Percentiles rank a stretch among this genome's conserved stretches.
phyloP scores from a whole-genome alignment of 1,140 invertebrate species.

The Rhyacophila brunnea region DNA sequence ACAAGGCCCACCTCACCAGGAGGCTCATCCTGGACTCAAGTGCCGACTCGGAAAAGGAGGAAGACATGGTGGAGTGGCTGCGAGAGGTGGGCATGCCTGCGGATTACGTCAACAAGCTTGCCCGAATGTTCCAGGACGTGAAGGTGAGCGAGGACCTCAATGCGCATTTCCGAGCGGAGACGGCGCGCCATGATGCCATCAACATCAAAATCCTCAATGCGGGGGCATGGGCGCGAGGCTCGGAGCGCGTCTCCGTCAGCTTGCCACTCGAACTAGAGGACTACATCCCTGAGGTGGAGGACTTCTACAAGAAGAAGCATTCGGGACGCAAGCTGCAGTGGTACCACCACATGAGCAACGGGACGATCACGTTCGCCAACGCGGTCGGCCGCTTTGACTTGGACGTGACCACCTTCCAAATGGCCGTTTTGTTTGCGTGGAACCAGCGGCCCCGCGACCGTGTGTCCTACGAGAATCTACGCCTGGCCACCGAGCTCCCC shows the following conservation, averaged over 20 bases:
- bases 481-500: conserved; percentile 93
- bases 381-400: conserved; percentile 93
- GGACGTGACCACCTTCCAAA: conserved; percentile 99
- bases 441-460: conserved; percentile 91
- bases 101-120: conserved; percentile 98
- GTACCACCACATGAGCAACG: conserved; percentile 99
- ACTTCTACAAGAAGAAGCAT: conserved; percentile 95
- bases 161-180: conserved; percentile 80
- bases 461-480: conserved; percentile 93
- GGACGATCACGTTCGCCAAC: conserved; percentile 94
- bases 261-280: conserved; percentile 96
- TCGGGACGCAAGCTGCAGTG: conserved; percentile 97
- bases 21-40: conserved; percentile 94
- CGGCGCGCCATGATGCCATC: conserved; percentile 68
- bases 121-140: conserved; percentile 97
- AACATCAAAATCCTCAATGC: conserved; percentile 97
- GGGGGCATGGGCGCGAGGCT: conserved; percentile 94
- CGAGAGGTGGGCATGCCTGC: conserved; percentile 97
- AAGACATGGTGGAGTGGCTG: conserved; percentile 98
- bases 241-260: conserved; percentile 91
- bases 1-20: conserved; percentile 96
- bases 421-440: conserved; percentile 99
- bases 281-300: conserved; percentile 95
- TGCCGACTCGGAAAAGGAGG: conserved; percentile 98
- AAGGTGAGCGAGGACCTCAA: conserved; percentile 99